Evolutionary conservation across 2,113 vertebrate species (phyloP).

Genomic region (Thamnaconus septentrionalis): DNA sequence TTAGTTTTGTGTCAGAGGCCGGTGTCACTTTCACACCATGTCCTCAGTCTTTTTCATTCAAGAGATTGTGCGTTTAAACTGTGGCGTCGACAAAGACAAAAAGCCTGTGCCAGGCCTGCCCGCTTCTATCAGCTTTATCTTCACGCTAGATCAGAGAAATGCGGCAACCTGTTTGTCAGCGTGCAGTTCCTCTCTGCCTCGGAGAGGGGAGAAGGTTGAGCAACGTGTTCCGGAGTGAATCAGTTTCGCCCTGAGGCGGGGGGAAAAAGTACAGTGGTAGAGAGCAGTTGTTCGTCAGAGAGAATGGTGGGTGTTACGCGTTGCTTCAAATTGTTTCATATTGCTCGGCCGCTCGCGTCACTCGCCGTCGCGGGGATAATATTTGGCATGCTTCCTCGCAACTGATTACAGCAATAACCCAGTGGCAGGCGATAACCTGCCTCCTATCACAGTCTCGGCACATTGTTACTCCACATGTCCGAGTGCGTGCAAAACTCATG

Average conservation of each 20-base stretch:
- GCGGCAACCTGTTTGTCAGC: constrained; percentile 21
- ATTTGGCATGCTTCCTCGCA: neutral
- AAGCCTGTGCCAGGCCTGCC: too few species aligned
- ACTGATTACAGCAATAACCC: constrained; percentile 3
- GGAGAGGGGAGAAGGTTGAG: constrained; percentile 33
- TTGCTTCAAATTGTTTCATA: too few species aligned
- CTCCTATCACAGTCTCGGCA: constrained; percentile 17
- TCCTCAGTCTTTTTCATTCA: too few species aligned
- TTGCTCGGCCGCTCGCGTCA: too few species aligned
- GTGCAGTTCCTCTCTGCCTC: constrained; percentile 2
- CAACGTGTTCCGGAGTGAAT: constrained; percentile 41
- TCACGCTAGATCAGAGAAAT: neutral
- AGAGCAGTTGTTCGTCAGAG: too few species aligned
- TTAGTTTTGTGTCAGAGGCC: too few species aligned
- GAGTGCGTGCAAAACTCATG: neutral
- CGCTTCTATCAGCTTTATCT: too few species aligned
- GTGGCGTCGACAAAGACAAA: too few species aligned
- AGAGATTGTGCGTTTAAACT: too few species aligned
- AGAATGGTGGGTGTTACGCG: too few species aligned
- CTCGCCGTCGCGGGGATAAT: neutral
- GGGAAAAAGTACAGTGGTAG: too few species aligned
- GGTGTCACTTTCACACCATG: too few species aligned
- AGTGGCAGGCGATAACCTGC: constrained; percentile 1
- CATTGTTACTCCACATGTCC: constrained; percentile 19
- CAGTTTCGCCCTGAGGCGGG: neutral